A percentile compares a stretch with the other conserved stretches of the same genome.
phyloP scores from a whole-genome alignment of 2,888 invertebrate species.

The Lymantria monacha region DNA sequence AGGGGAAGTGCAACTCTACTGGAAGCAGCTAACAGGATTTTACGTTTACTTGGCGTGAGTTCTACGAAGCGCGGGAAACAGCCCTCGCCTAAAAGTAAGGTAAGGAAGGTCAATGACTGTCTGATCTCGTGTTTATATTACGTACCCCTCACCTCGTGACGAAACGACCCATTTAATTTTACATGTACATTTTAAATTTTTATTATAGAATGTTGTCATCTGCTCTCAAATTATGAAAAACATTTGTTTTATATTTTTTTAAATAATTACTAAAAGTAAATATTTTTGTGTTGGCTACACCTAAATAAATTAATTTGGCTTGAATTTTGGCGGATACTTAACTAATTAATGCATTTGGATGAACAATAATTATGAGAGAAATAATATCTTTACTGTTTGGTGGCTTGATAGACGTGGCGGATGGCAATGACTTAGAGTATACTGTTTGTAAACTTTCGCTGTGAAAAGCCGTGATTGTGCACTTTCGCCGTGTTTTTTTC shows the following conservation, averaged over 20 bases:
- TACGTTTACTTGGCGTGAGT: conserved; percentile 77
- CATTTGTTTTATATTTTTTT: no score
- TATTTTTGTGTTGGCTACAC: no score
- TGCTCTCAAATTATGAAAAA: no score
- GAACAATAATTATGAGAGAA: no score
- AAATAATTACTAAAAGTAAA: no score
- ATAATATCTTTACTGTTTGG: no score
- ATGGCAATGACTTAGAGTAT: conserved; percentile 15
- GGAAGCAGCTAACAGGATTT: conserved; percentile 80
- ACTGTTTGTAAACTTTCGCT: conserved; percentile 61
- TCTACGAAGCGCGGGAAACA: conserved; percentile 81
- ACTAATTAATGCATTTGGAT: no score
- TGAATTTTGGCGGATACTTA: no score
- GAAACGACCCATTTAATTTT: background rate
- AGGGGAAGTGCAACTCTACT: conserved; percentile 80
- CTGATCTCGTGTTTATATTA: conserved; percentile 42
- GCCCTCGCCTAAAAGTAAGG: conserved; percentile 79
- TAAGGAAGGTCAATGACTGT: conserved; percentile 76
- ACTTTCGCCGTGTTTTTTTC: conserved; percentile 61
- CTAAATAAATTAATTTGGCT: no score
- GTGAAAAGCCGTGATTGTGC: conserved; percentile 45
- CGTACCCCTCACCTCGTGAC: conserved; percentile 44
- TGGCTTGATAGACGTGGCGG: conserved; percentile 16
- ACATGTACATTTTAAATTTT: background rate
- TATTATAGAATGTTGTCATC: background rate